Percentiles rank a stretch among this genome's conserved stretches.
These are phyloP conservation scores for Saccopteryx bilineata DNA, from an alignment of 2,113 vertebrate species.

Conservation along the genomic window DNA sequence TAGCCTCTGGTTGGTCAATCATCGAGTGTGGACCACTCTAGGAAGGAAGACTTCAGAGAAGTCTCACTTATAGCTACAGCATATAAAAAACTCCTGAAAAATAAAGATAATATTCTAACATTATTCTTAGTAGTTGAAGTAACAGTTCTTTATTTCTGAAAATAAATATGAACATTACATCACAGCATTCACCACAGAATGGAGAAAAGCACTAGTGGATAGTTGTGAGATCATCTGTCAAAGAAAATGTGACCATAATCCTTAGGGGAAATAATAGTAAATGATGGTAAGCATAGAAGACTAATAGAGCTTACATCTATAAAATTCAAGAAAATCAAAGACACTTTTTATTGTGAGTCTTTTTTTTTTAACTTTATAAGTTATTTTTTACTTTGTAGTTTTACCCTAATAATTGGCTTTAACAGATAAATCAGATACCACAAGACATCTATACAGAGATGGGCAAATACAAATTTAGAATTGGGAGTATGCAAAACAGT, in stretches of 20 bases:
- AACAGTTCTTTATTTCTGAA: background rate
- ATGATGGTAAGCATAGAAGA: background rate
- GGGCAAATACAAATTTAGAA: background rate
- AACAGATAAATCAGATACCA: background rate
- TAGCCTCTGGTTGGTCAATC: background rate
- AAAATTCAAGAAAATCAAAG: background rate
- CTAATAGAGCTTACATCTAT: rapidly evolving
- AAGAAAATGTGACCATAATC: background rate
- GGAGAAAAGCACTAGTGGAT: background rate
- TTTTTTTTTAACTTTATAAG: background rate
- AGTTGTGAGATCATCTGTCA: background rate
- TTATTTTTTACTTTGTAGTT: background rate
- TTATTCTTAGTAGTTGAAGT: background rate
- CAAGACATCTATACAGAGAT: background rate
- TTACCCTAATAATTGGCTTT: background rate
- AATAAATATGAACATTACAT: background rate
- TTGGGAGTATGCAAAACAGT: background rate
- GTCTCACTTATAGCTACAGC: background rate
- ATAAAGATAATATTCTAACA: background rate
- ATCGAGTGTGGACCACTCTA: background rate
- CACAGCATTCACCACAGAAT: background rate
- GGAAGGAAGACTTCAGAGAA: background rate
- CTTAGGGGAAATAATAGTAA: background rate
- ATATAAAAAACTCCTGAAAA: background rate
- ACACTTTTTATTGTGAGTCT: background rate